Percentiles rank a stretch among this genome's conserved stretches.
Evolutionary conservation across 2,797 vertebrate species (phyloP).

Genomic region (Sebastes wilsoni): DNA sequence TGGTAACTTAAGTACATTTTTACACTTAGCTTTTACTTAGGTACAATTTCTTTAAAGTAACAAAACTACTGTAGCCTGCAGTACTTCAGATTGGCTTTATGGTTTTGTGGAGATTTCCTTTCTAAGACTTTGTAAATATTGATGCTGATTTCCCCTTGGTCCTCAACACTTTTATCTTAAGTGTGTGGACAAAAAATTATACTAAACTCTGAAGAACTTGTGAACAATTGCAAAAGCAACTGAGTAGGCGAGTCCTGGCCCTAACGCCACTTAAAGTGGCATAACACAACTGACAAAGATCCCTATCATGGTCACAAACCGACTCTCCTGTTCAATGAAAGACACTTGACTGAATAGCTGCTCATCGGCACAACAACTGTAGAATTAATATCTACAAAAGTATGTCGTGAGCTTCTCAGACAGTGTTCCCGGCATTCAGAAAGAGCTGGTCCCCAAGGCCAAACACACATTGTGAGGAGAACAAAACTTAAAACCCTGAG

Average conservation of each 20-base stretch:
- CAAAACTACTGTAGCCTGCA: background rate
- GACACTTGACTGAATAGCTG: background rate
- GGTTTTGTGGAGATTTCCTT: background rate
- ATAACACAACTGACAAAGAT: background rate
- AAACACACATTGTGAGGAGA: background rate
- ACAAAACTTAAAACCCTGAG: background rate
- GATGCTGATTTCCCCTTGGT: no score
- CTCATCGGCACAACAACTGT: background rate
- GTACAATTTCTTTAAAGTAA: no score
- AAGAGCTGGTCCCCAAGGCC: background rate
- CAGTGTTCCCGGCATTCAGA: background rate
- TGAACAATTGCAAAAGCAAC: background rate
- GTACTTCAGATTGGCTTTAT: background rate
- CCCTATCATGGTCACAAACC: background rate
- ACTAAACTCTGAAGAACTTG: background rate
- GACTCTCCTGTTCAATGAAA: background rate
- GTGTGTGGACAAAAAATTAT: background rate
- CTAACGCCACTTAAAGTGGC: no score
- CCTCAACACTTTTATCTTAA: background rate
- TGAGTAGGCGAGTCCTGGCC: background rate
- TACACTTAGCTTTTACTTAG: no score
- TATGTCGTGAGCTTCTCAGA: background rate
- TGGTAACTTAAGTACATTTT: no score
- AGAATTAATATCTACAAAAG: accelerated
- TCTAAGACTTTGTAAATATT: no score